phyloP scores from a whole-genome alignment of 2,888 invertebrate species.

The Shargacucullia verbasci region DNA sequence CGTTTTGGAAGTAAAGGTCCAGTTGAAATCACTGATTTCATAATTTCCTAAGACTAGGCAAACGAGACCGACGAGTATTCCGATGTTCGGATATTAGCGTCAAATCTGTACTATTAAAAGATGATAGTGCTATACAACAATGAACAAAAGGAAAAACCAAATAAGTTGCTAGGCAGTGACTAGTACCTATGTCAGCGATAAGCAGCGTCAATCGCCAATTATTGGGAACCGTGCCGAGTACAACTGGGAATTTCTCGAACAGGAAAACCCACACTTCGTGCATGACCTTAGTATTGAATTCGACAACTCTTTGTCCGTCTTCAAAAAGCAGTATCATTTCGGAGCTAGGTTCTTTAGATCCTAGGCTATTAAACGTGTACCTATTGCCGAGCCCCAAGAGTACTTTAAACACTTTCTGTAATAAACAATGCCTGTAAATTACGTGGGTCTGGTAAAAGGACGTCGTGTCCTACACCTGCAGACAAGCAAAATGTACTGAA shows the following conservation, averaged over 20 bases:
- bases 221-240: slow-evolving; percentile 26
- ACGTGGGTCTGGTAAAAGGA: no score
- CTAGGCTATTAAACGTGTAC: no score
- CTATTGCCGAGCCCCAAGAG: no score
- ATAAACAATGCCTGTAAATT: no score
- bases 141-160: slow-evolving; percentile 19
- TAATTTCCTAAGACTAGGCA: no score
- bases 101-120: background rate
- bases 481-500: no score
- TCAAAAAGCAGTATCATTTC: background rate
- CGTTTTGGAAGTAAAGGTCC: no score
- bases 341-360: background rate
- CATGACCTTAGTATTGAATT: background rate
- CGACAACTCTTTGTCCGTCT: background rate
- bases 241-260: slow-evolving; percentile 26
- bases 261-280: slow-evolving; percentile 17
- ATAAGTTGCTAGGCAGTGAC: slow-evolving; percentile 19
- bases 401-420: no score
- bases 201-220: slow-evolving; percentile 13
- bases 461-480: no score
- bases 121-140: slow-evolving; percentile 18
- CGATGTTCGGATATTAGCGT: no score
- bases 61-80: no score
- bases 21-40: no score
- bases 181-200: slow-evolving; percentile 20